These are phyloP conservation scores for Phenganax stokvisi DNA, from an alignment of 92 coral and sea anemone genomes.

Conservation along the genomic window DNA sequence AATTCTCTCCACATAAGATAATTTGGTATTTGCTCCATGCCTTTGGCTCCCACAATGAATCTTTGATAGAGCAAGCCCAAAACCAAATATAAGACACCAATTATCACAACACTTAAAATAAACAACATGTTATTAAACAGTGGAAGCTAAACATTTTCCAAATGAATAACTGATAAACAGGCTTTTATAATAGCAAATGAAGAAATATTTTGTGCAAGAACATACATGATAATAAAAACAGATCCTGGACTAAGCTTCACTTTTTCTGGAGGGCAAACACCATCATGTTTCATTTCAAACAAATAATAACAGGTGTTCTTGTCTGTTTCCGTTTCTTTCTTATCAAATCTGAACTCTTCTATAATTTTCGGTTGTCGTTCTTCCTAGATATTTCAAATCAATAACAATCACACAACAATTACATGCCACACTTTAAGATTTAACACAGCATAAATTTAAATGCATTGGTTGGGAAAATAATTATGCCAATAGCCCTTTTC, in stretches of 20 bases:
- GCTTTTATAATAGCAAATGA: not conserved
- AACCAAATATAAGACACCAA: constrained; percentile 60
- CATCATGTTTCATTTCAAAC: constrained; percentile 73
- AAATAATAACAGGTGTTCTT: constrained; percentile 51
- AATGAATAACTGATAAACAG: not conserved
- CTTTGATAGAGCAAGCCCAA: constrained; percentile 89
- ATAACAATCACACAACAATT: not conserved
- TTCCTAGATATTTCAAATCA: not conserved
- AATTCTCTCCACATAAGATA: constrained; percentile 77
- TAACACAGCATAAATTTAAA: no score
- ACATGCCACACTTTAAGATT: no score
- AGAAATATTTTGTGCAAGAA: not conserved
- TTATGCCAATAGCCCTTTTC: no score
- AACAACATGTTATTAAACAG: not conserved
- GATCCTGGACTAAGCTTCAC: constrained; percentile 67
- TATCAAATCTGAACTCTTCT: constrained; percentile 52
- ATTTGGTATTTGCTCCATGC: constrained; percentile 90
- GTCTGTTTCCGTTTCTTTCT: not conserved
- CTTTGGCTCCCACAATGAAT: constrained; percentile 87
- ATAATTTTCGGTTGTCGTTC: constrained; percentile 49
- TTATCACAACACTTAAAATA: constrained; percentile 57
- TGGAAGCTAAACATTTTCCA: not conserved
- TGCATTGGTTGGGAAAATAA: no score
- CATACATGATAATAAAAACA: constrained; percentile 70
- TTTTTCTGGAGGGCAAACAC: constrained; percentile 57